Evolutionary conservation across 2,888 invertebrate genomes (phyloP), one percentile per base, ranked within the genome.

Genomic region (Drepanosiphum platanoidis): DNA sequence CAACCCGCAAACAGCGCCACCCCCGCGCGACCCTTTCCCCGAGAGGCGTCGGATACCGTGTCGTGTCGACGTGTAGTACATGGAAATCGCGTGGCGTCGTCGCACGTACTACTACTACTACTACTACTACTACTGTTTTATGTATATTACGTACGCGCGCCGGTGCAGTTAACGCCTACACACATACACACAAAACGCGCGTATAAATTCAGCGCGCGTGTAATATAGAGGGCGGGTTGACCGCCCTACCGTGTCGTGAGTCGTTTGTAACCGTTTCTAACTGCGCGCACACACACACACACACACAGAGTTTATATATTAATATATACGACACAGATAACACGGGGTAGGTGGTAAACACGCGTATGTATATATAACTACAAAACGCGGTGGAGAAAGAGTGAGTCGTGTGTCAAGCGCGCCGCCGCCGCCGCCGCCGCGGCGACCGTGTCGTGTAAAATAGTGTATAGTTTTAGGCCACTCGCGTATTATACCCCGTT

Each of bases 31-130:
- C 13, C n/a, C 66, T 27, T 3, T 42, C 64, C 13, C 27, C 22
- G 42, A 64, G 30, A 61, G 66, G 75, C 75, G 75, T 75, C 66
- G 75, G 36, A 68, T 52, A 75, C 75, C 75, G 68, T 84, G 84
- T 84, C 84, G 84, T 84, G 84, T 84, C 66, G 84, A 84, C 84
- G 84, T 75, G 83, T 83, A 75, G 74, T 84, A 75, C 83, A 84
- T 13, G 83, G 52, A 84, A 84, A 84, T 84, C 75, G 83, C 83
- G 83, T 84, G 83, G 83, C 83, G 83, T 61, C 83, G 83, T 61
- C 72, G 82, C 39, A 46, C 46, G 32, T 74, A 74, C 30, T 72
- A 34, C n/a, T n/a, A n/a, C n/a, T n/a, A n/a, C n/a, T n/a, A n/a
- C n/a, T n/a, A n/a, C n/a, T n/a, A n/a, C n/a, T n/a, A n/a, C n/a